Percentiles rank a stretch among this genome's conserved stretches.
Conservation (phyloP, 2,797 vertebrate genomes). For the Peromyscus melanophrys region DNA sequence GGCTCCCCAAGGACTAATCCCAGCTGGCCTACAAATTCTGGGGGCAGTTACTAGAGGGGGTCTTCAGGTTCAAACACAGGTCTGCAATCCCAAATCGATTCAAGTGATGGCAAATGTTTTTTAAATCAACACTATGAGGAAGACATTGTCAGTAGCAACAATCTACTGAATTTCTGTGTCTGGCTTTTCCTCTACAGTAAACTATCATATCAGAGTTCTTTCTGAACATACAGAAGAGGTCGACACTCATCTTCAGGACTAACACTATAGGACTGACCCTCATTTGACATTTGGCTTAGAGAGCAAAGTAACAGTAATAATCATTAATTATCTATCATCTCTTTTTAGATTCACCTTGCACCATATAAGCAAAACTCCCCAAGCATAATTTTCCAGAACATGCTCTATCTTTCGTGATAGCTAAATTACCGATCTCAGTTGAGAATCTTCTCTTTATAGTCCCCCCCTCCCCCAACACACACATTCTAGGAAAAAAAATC, state of each 20-base stretch:
- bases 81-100: background rate
- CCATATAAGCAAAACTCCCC: background rate
- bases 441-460: background rate
- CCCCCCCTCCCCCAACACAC: too few relatives aligned
- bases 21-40: background rate
- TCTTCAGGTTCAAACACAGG: background rate
- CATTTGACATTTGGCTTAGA: constrained; percentile 15
- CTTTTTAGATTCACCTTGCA: background rate
- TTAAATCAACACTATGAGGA: background rate
- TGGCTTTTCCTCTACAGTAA: background rate
- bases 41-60: background rate
- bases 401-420: constrained; percentile 3
- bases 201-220: background rate
- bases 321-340: background rate
- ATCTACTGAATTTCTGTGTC: background rate
- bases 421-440: constrained; percentile 33
- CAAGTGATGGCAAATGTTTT: constrained; percentile 31
- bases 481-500: constrained; percentile 7
- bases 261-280: background rate
- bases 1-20: background rate
- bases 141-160: background rate
- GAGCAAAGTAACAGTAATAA: background rate
- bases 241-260: background rate
- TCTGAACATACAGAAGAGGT: background rate
- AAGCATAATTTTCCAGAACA: constrained; percentile 24